These are phyloP conservation scores for Drosophila yakuba DNA, from an alignment of 1,140 invertebrate species.

Conservation along the genomic window DNA sequence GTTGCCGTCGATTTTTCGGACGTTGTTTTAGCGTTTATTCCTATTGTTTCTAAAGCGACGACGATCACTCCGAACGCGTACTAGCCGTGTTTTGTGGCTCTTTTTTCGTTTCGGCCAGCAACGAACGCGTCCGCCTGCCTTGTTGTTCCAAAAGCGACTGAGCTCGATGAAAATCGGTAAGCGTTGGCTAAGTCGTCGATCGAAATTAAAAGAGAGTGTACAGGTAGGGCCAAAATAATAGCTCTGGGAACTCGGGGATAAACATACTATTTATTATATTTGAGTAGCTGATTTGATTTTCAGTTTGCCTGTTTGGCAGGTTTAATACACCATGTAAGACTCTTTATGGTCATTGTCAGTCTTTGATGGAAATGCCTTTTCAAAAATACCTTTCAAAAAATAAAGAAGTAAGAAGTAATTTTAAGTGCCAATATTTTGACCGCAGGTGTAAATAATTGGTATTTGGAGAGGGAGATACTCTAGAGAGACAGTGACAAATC, in stretches of 20 bases:
- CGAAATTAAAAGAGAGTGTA: constrained; percentile 46
- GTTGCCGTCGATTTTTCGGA: constrained; percentile 36
- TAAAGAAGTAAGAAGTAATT: not conserved
- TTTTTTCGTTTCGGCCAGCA: constrained; percentile 46
- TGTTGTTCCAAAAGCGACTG: constrained; percentile 75
- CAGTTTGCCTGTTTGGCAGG: not conserved
- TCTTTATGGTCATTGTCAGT: no score
- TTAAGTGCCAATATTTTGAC: not conserved
- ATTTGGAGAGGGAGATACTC: constrained; percentile 1
- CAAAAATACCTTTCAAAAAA: no score
- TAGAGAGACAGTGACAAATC: constrained; percentile 23
- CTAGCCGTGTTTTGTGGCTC: constrained; percentile 23
- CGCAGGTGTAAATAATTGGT: not conserved
- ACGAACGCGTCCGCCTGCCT: constrained; percentile 77
- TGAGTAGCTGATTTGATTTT: not conserved
- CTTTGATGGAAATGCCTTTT: not conserved
- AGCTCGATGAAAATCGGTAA: constrained; percentile 60
- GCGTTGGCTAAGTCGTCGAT: constrained; percentile 48
- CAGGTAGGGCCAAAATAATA: constrained; percentile 3
- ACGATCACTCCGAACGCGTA: constrained; percentile 70
- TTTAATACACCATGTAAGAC: not conserved
- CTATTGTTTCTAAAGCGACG: constrained; percentile 21
- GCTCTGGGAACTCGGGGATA: not conserved
- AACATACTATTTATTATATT: not conserved
- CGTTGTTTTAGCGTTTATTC: constrained; percentile 20